Percentiles rank a stretch among this genome's conserved stretches.
phyloP scores from a whole-genome alignment of 2,888 invertebrate species.

The Yponomeuta plumbellus region DNA sequence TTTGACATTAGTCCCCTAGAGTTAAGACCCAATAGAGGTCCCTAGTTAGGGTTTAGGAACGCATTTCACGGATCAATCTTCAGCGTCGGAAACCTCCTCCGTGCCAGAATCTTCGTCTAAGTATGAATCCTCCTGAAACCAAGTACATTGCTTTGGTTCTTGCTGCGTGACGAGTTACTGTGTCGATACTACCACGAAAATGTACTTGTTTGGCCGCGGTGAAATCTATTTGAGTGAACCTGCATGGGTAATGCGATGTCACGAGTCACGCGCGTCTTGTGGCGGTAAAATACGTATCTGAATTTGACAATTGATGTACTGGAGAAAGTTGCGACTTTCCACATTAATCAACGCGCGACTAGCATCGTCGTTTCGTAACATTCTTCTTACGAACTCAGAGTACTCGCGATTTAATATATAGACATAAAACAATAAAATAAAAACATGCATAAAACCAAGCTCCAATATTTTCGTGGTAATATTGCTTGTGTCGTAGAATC shows the following conservation, averaged over 20 bases:
- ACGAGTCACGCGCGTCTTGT: too few species aligned
- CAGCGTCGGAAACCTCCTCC: conserved; percentile 68
- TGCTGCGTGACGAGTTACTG: conserved; percentile 48
- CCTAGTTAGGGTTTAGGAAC: background rate
- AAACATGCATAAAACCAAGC: background rate
- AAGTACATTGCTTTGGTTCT: conserved; percentile 61
- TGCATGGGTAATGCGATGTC: background rate
- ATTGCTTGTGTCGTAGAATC: background rate
- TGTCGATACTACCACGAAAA: conserved; percentile 26
- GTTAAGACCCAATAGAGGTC: conserved; percentile 5
- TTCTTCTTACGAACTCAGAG: background rate
- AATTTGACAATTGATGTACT: too few species aligned
- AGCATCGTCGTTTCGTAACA: too few species aligned
- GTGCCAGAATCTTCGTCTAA: conserved; percentile 70
- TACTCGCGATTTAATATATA: background rate
- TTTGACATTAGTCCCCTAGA: conserved; percentile 6
- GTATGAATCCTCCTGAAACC: conserved; percentile 74
- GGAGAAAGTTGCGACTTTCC: too few species aligned
- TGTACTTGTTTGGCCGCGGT: background rate
- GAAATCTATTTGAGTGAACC: background rate
- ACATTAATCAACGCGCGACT: too few species aligned
- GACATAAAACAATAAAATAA: background rate
- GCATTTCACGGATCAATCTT: conserved; percentile 51
- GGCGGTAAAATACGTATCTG: too few species aligned
- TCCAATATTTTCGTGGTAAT: conserved; percentile 14